Conservation (phyloP, 2,797 vertebrate species). For the Pampus argenteus region DNA sequence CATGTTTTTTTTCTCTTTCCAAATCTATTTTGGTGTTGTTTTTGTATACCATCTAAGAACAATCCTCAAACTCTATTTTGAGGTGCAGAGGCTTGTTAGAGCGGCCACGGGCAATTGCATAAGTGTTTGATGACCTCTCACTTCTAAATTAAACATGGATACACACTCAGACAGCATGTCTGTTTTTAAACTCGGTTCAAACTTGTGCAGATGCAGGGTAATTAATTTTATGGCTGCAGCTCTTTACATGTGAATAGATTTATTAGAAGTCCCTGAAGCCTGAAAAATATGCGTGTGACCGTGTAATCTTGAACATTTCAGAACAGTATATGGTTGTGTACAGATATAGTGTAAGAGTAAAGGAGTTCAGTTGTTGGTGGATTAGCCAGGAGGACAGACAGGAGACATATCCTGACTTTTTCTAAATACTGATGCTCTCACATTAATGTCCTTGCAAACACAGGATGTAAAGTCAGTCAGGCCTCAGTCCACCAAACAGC, state of each 20-base stretch:
- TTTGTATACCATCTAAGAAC: constrained; percentile 76
- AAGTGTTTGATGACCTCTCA: constrained; percentile 77
- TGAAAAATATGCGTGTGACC: constrained; percentile 1
- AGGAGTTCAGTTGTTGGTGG: constrained; percentile 48
- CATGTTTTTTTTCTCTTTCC: constrained; percentile 19
- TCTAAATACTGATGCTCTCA: constrained; percentile 48
- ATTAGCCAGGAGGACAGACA: constrained; percentile 46
- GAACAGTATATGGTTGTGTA: neutral
- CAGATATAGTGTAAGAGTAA: constrained; percentile 15
- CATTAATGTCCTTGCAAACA: constrained; percentile 35
- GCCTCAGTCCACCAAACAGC: constrained; percentile 28
- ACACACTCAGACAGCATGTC: constrained; percentile 45
- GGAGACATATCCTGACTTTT: constrained; percentile 46
- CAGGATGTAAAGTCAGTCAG: constrained; percentile 39
- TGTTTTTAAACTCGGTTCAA: constrained; percentile 33
- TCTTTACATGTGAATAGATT: constrained; percentile 7
- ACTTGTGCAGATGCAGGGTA: constrained; percentile 20
- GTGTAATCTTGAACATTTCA: neutral
- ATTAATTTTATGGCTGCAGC: constrained; percentile 6
- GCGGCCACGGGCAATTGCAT: constrained; percentile 72
- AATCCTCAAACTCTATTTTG: constrained; percentile 79
- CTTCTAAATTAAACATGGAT: constrained; percentile 69
- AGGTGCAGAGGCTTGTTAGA: constrained; percentile 61
- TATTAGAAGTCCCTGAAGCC: neutral
- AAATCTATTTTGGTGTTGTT: constrained; percentile 81